These are phyloP conservation scores for Cynocephalus volans DNA, from an alignment of 2,113 vertebrate species.

Conservation along the genomic window DNA sequence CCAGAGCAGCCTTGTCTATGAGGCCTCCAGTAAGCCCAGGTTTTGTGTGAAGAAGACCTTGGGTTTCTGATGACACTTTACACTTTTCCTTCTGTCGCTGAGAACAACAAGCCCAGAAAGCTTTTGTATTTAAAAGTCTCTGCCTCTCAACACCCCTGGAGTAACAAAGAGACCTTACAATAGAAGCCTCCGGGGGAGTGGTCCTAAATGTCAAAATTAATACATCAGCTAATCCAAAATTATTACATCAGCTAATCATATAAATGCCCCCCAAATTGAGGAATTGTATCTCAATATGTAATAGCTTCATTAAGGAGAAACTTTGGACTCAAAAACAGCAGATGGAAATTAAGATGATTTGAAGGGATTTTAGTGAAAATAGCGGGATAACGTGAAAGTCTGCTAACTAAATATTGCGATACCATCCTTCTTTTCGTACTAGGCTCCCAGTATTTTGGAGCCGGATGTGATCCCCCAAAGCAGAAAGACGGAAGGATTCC, in stretches of 20 bases:
- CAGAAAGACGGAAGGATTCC: not conserved
- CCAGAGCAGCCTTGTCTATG: not conserved
- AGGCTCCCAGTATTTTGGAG: not conserved
- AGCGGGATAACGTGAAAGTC: not conserved
- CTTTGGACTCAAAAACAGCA: not conserved
- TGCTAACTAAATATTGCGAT: not conserved
- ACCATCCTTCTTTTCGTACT: fast-evolving
- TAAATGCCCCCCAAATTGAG: not conserved
- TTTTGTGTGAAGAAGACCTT: not conserved
- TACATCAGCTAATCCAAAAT: not conserved
- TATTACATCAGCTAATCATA: not conserved
- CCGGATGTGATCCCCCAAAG: not conserved
- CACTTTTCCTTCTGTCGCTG: not conserved
- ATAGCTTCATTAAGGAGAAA: not conserved
- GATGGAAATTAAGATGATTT: not conserved
- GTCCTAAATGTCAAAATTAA: not conserved
- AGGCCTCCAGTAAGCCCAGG: fast-evolving
- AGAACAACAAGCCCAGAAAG: not conserved
- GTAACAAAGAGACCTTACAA: not conserved
- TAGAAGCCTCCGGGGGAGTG: not conserved
- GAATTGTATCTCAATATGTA: not conserved
- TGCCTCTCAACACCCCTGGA: not conserved
- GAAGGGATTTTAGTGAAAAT: not conserved
- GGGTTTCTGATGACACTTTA: no score
- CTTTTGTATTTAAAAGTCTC: not conserved